These are phyloP conservation scores for Valencia hispanica DNA, from an alignment of 2,797 vertebrate species.

Conservation along the genomic window DNA sequence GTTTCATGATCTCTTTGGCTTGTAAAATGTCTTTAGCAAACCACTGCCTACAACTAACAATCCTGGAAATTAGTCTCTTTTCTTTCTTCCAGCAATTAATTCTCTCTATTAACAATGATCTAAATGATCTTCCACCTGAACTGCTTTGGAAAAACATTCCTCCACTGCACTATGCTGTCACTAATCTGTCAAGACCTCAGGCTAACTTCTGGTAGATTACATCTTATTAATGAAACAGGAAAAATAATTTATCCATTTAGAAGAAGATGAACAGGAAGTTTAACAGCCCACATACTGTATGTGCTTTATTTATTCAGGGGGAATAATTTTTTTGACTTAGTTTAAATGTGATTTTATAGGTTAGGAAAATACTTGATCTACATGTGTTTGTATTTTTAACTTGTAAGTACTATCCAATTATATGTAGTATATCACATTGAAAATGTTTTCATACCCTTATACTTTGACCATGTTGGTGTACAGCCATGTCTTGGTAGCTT, in stretches of 20 bases:
- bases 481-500: no score
- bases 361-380: background rate
- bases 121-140: background rate
- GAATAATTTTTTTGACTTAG: background rate
- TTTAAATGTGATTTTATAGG: background rate
- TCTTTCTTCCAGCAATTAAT: constrained; percentile 1
- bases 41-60: constrained; percentile 7
- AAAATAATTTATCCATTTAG: background rate
- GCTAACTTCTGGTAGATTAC: constrained; percentile 19
- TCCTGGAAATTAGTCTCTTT: background rate
- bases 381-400: background rate
- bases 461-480: background rate
- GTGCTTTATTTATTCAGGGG: background rate
- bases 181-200: constrained; percentile 15
- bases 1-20: constrained; percentile 23
- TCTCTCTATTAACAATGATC: background rate
- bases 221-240: constrained; percentile 29
- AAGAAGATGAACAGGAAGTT: constrained; percentile 14
- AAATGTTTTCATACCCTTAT: background rate
- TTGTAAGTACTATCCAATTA: background rate
- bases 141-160: constrained; percentile 35
- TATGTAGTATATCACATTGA: background rate
- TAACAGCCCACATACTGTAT: background rate
- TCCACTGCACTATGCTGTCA: constrained; percentile 11
- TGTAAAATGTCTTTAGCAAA: constrained; percentile 12